A percentile compares a stretch with the other conserved stretches of the same genome.
Evolutionary conservation across 2,888 invertebrate species (phyloP).

Genomic region (Dynastes hyllus): DNA sequence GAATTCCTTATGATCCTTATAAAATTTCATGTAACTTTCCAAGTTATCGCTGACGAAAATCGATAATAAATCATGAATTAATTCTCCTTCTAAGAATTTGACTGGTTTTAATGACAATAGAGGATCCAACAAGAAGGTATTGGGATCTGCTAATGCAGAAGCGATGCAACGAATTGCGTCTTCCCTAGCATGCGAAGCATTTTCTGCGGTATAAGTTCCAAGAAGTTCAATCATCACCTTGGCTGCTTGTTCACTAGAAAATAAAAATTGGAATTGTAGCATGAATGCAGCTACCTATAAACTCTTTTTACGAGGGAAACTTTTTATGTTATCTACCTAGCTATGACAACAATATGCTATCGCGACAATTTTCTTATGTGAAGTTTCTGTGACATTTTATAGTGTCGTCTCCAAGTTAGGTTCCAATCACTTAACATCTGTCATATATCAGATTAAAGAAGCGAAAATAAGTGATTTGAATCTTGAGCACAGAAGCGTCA

Average conservation of each 20-base stretch:
- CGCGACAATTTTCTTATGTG: no score
- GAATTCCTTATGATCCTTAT: slow-evolving; percentile 93
- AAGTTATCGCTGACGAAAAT: slow-evolving; percentile 97
- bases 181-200: slow-evolving; percentile 96
- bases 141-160: slow-evolving; percentile 95
- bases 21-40: slow-evolving; percentile 93
- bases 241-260: slow-evolving; percentile 88
- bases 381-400: no score
- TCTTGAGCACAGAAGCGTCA: no score
- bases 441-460: no score
- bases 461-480: no score
- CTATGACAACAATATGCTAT: no score
- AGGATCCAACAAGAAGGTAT: slow-evolving; percentile 96
- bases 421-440: no score
- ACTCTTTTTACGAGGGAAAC: no score
- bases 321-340: no score
- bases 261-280: neutral
- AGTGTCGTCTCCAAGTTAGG: no score
- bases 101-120: slow-evolving; percentile 95
- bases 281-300: neutral
- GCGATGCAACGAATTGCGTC: slow-evolving; percentile 98
- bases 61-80: slow-evolving; percentile 93
- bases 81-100: slow-evolving; percentile 93
- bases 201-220: slow-evolving; percentile 97
- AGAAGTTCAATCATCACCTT: slow-evolving; percentile 98